Evolutionary conservation across 2,113 vertebrate species (phyloP), one percentile per base, ranked within the genome.

Genomic region (Zosterops hypoxanthus): DNA sequence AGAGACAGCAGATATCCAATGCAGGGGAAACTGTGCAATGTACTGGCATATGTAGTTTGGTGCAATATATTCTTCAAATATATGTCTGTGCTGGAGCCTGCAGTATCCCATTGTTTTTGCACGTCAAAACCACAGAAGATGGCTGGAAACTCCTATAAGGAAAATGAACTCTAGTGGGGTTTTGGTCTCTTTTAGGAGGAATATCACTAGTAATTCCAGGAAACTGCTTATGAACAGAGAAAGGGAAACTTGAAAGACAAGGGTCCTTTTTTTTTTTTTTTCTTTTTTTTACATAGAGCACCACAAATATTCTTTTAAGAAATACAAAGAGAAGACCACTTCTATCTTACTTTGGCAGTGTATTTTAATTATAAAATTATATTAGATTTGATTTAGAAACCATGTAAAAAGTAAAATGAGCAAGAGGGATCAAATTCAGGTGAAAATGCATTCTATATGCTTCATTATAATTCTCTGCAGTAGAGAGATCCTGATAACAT

Each of bases 391-490:
- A 21, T 56, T 39, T 94, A 83, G 47, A 92, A 88, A 46, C 8
- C 31, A 36, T 56, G 15, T 71, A 88, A 94, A 85, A 3, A n/a
- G 31, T 78, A 88, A 78, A 88, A 88, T 23, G 9, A 91, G 50
- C 60, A 87, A 69, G 11, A 88, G 9, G 4, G 24, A 70, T 60
- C 1, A 11, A 64, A 75, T 83, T 91, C 85, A 96, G 44, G 36
- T 90, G 57, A 86, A 88, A 61, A 71, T 39, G 13, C 5, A 41
- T 80, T 80, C 33, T 93, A 36, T 70, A 81, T 83, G 28, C 24
- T 86, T 88, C 57, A 84, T 90, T 93, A 83, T 86, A 13, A 86
- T 90, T 78, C 71, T 77, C 60, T 60, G 73, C 75, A 90, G 34
- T 8, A 82, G 14, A 75, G 33, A 59, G 42, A 41, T 81, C 22